Evolutionary conservation across 1,140 invertebrate genomes (phyloP).

Genomic region (Ruditapes philippinarum): DNA sequence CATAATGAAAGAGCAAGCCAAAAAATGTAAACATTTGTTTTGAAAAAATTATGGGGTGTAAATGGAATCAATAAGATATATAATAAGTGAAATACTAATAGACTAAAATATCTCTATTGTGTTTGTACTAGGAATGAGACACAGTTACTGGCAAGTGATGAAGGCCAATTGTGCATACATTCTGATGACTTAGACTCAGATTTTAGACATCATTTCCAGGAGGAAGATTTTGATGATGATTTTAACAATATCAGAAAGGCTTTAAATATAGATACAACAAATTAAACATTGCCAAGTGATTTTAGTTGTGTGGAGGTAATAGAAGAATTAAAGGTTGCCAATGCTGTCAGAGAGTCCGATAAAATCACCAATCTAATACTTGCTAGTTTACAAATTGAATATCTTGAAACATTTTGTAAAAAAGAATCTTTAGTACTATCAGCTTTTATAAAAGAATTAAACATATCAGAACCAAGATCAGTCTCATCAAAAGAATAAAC

Average conservation of each 20-base stretch:
- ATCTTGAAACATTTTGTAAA: not conserved
- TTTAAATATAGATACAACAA: not conserved
- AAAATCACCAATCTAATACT: not conserved
- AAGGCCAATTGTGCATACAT: not conserved
- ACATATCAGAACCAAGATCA: slow-evolving; percentile 7
- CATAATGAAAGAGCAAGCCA: too few relatives aligned
- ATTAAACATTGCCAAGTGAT: too few relatives aligned
- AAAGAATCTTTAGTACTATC: not conserved
- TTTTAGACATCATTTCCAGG: not conserved
- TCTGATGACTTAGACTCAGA: not conserved
- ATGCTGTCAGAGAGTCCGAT: not conserved
- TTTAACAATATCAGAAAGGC: not conserved
- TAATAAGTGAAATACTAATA: not conserved
- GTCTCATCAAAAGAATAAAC: not conserved
- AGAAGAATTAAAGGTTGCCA: not conserved
- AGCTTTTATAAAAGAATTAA: not conserved
- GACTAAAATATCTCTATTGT: not conserved
- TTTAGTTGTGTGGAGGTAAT: too few relatives aligned
- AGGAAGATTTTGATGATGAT: not conserved
- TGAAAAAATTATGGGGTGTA: not conserved
- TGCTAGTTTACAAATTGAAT: not conserved
- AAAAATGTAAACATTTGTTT: too few relatives aligned
- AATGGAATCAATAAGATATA: not conserved
- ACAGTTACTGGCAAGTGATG: not conserved
- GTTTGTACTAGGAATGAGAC: not conserved